Evolutionary conservation across 2,113 vertebrate species (phyloP), one percentile per base, ranked within the genome.

Genomic region (Bubo blakistoni): DNA sequence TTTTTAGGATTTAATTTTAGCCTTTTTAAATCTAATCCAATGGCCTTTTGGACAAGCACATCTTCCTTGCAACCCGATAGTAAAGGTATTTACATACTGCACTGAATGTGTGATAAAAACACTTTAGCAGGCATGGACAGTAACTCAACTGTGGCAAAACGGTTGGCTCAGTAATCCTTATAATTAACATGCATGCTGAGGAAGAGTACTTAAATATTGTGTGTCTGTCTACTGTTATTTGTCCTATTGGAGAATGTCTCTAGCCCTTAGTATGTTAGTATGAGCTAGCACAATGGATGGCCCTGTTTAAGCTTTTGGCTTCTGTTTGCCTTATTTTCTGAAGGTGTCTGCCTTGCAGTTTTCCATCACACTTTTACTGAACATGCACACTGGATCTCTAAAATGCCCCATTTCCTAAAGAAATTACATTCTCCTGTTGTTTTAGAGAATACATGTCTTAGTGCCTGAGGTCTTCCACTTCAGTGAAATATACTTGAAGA

Each of bases 21-120:
- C 97, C 99, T 99, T 99, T 99, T 99, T 99, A 99, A 99, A 99
- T 99, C 99, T 99, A 99, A 99, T 98, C 99, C 99, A 97, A 99
- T 99, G 99, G 99, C 99, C 95, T 99, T 99, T 99, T 99, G 99
- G 99, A 99, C 99, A 98, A 99, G 98, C 97, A 97, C 98, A 94
- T 97, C 99, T 97, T 97, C 98, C 98, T 98, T 98, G 98, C 98
- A 99, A 97, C 98, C 98, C 98, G 98, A 98, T 97, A 98, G 98
- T 97, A 95, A 98, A 99, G 99, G 99, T 99, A 99, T 98, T 99
- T 98, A 97, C 96, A 86, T 97, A 97, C 96, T 97, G 97, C 98
- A 97, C 97, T 98, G 98, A 97, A 96, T 98, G 96, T 97, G 97
- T 97, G 96, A 96, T 98, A 92, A 93, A 97, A 93, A 97, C 90